Conservation (phyloP, 2,888 invertebrate species). For the Luperina nickerlii region DNA sequence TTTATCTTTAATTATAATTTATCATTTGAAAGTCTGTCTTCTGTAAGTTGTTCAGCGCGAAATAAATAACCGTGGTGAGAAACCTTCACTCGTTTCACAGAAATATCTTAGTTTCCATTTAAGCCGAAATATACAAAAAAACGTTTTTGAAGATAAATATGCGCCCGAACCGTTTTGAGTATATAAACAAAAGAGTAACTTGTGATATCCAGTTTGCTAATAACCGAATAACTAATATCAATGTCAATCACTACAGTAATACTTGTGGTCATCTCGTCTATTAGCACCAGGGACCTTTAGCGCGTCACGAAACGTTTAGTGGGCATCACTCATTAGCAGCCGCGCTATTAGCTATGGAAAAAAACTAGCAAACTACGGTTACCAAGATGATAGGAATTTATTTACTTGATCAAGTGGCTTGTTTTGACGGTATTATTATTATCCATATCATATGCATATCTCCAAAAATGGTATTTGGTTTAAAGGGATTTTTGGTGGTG, state of each 20-base stretch:
- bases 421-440: background rate
- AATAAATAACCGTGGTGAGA: background rate
- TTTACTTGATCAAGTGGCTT: background rate
- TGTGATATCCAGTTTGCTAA: conserved; percentile 34
- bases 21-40: background rate
- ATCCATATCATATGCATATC: too few species aligned
- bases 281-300: background rate
- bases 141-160: background rate
- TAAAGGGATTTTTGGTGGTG: too few species aligned
- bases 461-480: too few species aligned
- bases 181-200: background rate
- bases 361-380: background rate
- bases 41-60: background rate
- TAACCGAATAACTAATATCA: conserved; percentile 2
- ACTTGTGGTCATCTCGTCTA: conserved; percentile 4
- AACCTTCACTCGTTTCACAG: background rate
- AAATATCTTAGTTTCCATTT: background rate
- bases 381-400: background rate
- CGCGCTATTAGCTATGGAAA: conserved; percentile 13
- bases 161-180: background rate
- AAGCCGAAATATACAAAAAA: background rate
- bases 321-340: conserved; percentile 3
- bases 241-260: conserved; percentile 20
- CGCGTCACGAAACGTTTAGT: background rate
- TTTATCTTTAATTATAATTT: background rate